Conservation (phyloP, 2,797 vertebrate species). For the Distichodus sexfasciatus region DNA sequence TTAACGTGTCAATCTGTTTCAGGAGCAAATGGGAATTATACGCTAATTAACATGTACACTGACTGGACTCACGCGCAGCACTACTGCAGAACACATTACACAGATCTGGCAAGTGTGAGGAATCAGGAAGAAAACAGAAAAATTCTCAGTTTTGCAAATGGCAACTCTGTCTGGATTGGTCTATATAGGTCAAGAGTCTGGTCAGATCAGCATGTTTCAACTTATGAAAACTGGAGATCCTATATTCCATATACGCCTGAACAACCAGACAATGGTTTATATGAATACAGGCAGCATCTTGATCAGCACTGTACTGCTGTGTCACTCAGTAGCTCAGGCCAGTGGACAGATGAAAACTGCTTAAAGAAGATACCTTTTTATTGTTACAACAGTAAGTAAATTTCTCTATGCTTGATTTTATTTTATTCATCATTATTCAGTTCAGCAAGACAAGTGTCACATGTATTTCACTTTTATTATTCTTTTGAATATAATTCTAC, state of each 20-base stretch:
- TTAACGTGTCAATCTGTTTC: too few species aligned
- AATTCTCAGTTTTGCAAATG: not conserved
- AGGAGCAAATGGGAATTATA: too few species aligned
- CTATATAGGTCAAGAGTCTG: constrained; percentile 54
- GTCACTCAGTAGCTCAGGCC: not conserved
- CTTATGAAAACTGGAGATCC: constrained; percentile 48
- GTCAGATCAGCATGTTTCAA: constrained; percentile 46
- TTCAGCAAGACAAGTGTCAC: too few species aligned
- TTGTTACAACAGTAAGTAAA: too few species aligned
- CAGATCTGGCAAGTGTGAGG: constrained; percentile 47
- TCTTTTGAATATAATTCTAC: too few species aligned
- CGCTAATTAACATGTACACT: too few species aligned
- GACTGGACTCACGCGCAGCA: constrained; percentile 10
- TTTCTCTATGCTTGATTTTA: too few species aligned
- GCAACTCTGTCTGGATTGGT: constrained; percentile 46
- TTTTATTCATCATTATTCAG: too few species aligned
- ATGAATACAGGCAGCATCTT: not conserved
- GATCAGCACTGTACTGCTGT: constrained; percentile 30
- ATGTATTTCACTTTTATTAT: too few species aligned
- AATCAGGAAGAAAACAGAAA: constrained; percentile 29
- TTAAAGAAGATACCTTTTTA: too few species aligned
- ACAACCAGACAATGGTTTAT: constrained; percentile 29
- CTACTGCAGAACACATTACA: constrained; percentile 41
- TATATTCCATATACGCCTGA: not conserved
- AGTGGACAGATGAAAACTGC: constrained; percentile 20